These are phyloP conservation scores for Lagopus muta DNA, from an alignment of 2,113 vertebrate genomes.

Conservation along the genomic window DNA sequence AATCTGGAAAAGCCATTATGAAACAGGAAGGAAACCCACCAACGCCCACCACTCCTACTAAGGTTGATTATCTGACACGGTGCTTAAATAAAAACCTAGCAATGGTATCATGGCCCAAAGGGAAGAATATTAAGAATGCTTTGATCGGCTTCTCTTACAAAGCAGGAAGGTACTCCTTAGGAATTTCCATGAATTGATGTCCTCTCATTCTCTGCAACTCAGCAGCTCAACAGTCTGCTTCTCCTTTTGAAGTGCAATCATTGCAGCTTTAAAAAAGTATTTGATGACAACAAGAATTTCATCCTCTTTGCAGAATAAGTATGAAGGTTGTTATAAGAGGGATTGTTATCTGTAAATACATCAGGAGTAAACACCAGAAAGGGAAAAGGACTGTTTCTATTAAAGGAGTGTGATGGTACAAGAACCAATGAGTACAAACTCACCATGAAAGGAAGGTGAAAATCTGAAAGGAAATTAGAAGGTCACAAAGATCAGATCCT, in stretches of 20 bases:
- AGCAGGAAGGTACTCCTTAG: background rate
- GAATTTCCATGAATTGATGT: background rate
- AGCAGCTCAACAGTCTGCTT: background rate
- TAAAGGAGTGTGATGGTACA: background rate
- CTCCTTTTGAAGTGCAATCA: background rate
- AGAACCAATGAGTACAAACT: background rate
- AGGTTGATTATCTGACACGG: background rate
- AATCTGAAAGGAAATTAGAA: background rate
- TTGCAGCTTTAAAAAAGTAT: background rate
- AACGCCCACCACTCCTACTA: background rate
- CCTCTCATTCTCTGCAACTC: background rate
- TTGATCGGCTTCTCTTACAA: background rate
- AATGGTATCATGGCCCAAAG: background rate
- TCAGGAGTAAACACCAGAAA: background rate
- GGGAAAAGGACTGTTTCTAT: background rate
- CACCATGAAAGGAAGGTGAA: background rate
- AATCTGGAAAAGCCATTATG: background rate
- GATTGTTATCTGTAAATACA: background rate
- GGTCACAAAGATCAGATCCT: background rate
- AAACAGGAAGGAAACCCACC: background rate
- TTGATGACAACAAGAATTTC: background rate
- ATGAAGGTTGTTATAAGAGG: background rate
- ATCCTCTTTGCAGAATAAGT: background rate
- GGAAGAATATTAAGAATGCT: background rate
- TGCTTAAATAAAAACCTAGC: background rate